Evolutionary conservation across 2,113 vertebrate species (phyloP).

Genomic region (Sialia sialis): DNA sequence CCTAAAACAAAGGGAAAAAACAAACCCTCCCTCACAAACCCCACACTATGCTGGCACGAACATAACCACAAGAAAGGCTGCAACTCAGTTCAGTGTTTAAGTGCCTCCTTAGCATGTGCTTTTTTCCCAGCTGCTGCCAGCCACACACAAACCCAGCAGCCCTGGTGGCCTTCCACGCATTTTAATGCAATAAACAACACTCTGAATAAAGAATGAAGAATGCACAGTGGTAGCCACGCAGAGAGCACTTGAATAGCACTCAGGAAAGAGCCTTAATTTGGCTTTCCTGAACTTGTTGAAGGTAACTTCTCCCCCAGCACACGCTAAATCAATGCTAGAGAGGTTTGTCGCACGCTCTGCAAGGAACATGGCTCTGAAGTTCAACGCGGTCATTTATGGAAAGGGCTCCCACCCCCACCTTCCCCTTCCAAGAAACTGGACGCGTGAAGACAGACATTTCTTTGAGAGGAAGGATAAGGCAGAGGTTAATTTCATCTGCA

Average conservation of each 20-base stretch:
- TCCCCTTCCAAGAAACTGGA: slow-evolving; percentile 45
- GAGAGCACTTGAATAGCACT: neutral
- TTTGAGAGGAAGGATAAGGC: slow-evolving; percentile 54
- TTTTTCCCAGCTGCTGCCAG: neutral
- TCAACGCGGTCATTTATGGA: slow-evolving; percentile 12
- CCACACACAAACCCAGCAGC: neutral
- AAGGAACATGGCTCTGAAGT: neutral
- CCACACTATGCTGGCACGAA: neutral
- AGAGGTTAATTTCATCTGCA: slow-evolving; percentile 52
- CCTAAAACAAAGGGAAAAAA: neutral
- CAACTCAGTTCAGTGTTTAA: neutral
- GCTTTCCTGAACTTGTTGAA: neutral
- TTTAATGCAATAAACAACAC: neutral
- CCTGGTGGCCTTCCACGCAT: neutral
- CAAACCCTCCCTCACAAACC: neutral
- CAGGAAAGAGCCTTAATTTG: neutral
- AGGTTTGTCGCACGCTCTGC: neutral
- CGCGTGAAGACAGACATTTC: neutral
- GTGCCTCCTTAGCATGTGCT: neutral
- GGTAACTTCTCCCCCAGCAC: neutral
- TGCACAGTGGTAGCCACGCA: neutral
- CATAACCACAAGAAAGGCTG: neutral
- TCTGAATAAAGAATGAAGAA: neutral
- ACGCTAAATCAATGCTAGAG: neutral
- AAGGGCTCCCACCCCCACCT: neutral